Percentiles rank a stretch among this genome's conserved stretches.
Conservation (phyloP, 2,797 vertebrate species). For the Picus viridis region DNA sequence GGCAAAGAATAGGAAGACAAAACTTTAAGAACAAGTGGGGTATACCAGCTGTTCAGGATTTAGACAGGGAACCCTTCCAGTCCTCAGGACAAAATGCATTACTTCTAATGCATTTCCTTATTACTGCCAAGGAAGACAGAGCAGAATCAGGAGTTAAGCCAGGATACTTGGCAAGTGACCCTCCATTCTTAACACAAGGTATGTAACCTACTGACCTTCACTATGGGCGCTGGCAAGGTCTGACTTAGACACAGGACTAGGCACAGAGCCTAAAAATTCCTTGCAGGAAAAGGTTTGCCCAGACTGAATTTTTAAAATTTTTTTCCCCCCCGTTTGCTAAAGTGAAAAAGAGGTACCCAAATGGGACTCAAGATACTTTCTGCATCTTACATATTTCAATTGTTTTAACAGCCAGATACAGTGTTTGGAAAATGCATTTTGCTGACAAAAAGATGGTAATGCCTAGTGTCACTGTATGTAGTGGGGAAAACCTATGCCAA, state of each 20-base stretch:
- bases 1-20: constrained; percentile 71
- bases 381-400: neutral
- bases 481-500: neutral
- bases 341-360: neutral
- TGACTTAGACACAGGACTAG: neutral
- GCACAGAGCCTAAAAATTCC: constrained; percentile 28
- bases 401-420: neutral
- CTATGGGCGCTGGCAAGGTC: constrained; percentile 22
- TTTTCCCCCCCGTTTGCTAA: neutral
- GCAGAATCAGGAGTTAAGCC: constrained; percentile 10
- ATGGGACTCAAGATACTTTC: neutral
- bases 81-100: constrained; percentile 28
- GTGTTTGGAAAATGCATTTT: constrained; percentile 28
- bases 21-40: constrained; percentile 60
- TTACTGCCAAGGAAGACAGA: neutral
- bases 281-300: constrained; percentile 3
- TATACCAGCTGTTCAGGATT: constrained; percentile 68
- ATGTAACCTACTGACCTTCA: constrained; percentile 65
- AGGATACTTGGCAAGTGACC: constrained; percentile 28
- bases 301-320: neutral
- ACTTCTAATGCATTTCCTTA: neutral
- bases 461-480: neutral
- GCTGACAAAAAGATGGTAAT: constrained; percentile 10
- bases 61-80: constrained; percentile 44
- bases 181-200: neutral